Conservation (phyloP, 1,140 invertebrate species). For the Papilio xuthus region DNA sequence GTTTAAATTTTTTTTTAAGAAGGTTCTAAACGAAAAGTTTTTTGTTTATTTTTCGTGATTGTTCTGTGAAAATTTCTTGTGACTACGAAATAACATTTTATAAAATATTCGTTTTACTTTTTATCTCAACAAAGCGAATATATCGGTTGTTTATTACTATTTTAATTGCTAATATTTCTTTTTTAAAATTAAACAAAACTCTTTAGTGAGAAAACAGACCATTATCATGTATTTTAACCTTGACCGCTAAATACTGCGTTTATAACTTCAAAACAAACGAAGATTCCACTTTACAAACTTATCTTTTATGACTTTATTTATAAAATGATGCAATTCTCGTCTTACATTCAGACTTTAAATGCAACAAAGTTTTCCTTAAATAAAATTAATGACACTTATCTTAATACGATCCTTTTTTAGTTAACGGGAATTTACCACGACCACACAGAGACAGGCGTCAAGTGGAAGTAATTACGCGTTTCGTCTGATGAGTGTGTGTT, state of each 20-base stretch:
- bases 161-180: neutral
- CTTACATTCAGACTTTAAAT: neutral
- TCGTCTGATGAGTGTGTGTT: too few relatives aligned
- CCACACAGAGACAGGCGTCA: too few relatives aligned
- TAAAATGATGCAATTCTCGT: neutral
- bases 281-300: too few relatives aligned
- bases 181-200: neutral
- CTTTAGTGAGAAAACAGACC: slow-evolving; percentile 2
- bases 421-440: neutral
- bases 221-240: neutral
- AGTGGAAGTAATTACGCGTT: too few relatives aligned
- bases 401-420: neutral
- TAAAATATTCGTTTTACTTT: slow-evolving; percentile 15
- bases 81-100: neutral
- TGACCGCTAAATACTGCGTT: neutral
- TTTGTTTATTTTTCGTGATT: neutral
- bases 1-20: slow-evolving; percentile 47
- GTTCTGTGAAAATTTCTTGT: neutral
- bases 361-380: neutral
- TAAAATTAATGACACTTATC: too few relatives aligned
- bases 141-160: slow-evolving; percentile 18
- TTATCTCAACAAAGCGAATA: neutral
- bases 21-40: slow-evolving; percentile 42
- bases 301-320: neutral
- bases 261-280: too few relatives aligned